Conservation (phyloP, 2,888 invertebrate species). For the Ypsolopha sequella region DNA sequence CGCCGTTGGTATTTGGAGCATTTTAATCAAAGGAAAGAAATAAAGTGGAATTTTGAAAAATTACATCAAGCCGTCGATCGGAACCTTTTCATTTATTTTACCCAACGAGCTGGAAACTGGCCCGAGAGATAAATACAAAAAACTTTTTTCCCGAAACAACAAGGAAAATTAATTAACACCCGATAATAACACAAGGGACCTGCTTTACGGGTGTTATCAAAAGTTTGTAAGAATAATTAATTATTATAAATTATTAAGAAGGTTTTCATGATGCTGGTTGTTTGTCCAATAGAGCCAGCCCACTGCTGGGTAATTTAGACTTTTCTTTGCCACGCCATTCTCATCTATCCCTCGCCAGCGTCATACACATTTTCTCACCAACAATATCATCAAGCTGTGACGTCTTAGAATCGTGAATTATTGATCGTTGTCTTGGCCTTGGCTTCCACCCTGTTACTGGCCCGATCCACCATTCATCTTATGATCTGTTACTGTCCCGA, state of each 20-base stretch:
- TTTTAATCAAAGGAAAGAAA: neutral
- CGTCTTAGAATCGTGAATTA: too few species aligned
- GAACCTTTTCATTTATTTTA: neutral
- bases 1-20: neutral
- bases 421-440: too few species aligned
- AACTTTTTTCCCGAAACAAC: neutral
- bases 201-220: neutral
- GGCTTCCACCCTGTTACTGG: too few species aligned
- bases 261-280: neutral
- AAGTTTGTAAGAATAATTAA: neutral
- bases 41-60: neutral
- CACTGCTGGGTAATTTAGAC: too few species aligned
- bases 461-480: too few species aligned
- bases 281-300: too few species aligned
- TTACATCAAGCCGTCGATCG: neutral
- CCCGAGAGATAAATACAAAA: neutral
- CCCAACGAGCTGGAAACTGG: neutral
- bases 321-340: too few species aligned
- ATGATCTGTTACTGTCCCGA: too few species aligned
- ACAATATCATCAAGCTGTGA: too few species aligned
- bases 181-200: constrained; percentile 1
- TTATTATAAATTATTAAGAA: too few species aligned
- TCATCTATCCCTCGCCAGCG: too few species aligned
- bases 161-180: constrained; percentile 1
- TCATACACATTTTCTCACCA: too few species aligned